Evolutionary conservation across 2,888 invertebrate genomes (phyloP).

Genomic region (Pogonocherus hispidulus): DNA sequence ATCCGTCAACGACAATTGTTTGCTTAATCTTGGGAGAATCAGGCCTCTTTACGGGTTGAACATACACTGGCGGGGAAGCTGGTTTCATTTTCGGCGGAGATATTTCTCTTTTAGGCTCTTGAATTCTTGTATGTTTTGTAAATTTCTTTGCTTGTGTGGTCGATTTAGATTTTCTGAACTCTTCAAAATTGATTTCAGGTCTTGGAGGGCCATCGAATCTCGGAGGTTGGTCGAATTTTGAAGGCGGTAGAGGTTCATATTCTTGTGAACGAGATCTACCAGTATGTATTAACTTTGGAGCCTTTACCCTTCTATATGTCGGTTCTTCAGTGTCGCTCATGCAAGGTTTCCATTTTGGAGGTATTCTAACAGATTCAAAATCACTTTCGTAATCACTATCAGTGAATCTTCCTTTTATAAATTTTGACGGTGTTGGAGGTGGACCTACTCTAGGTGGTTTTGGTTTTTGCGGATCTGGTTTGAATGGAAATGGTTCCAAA

Average conservation of each 20-base stretch:
- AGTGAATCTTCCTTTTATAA: constrained; percentile 72
- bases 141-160: constrained; percentile 60
- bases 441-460: constrained; percentile 67
- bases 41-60: constrained; percentile 63
- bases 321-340: constrained; percentile 78
- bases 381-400: constrained; percentile 82
- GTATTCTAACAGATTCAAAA: constrained; percentile 69
- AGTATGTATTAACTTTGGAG: constrained; percentile 68
- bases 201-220: constrained; percentile 66
- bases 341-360: constrained; percentile 74
- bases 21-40: constrained; percentile 72
- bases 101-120: constrained; percentile 54
- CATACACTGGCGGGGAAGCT: constrained; percentile 66
- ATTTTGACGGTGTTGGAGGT: constrained; percentile 73
- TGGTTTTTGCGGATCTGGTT: constrained; percentile 68
- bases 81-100: constrained; percentile 64
- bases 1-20: constrained; percentile 72
- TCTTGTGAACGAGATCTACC: constrained; percentile 73
- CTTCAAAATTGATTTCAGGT: constrained; percentile 63
- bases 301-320: constrained; percentile 71
- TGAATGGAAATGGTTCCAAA: constrained; percentile 70
- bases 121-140: constrained; percentile 59
- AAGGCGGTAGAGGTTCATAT: constrained; percentile 71
- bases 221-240: constrained; percentile 72
- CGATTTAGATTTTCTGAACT: constrained; percentile 56